Evolutionary conservation across 1,140 invertebrate species (phyloP).

Genomic region (Spodoptera frugiperda): DNA sequence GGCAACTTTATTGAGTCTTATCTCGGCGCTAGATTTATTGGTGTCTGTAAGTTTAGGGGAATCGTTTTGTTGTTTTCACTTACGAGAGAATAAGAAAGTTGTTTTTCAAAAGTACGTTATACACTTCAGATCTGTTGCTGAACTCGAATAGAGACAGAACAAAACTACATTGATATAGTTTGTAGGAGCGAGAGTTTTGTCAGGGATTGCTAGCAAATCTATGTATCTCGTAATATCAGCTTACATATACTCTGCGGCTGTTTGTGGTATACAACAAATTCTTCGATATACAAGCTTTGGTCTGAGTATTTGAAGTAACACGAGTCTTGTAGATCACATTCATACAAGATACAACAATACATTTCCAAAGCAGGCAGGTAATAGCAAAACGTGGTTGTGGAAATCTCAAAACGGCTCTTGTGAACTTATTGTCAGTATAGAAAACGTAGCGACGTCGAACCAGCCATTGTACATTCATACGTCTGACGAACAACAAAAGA

Average conservation of each 20-base stretch:
- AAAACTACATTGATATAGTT: constrained; percentile 25
- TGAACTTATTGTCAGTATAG: constrained; percentile 63
- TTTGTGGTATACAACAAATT: constrained; percentile 12
- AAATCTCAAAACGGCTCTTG: constrained; percentile 46
- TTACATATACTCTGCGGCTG: constrained; percentile 1
- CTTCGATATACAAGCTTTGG: constrained; percentile 21
- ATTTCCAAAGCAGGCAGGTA: background rate
- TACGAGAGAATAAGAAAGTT: constrained; percentile 49
- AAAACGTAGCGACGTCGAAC: constrained; percentile 60
- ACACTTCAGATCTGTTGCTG: constrained; percentile 8
- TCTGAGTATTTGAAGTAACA: background rate
- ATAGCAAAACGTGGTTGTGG: constrained; percentile 32
- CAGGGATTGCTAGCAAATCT: constrained; percentile 17
- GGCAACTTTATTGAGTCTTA: constrained; percentile 84
- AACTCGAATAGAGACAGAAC: constrained; percentile 3
- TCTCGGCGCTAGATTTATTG: constrained; percentile 79
- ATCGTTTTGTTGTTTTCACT: constrained; percentile 72
- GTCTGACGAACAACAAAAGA: constrained; percentile 75
- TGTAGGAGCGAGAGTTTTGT: constrained; percentile 10
- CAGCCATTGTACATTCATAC: constrained; percentile 78
- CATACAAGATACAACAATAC: constrained; percentile 8
- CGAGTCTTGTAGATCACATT: constrained; percentile 22
- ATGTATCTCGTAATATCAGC: constrained; percentile 5
- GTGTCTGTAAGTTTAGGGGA: constrained; percentile 70
- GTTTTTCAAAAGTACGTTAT: constrained; percentile 24